phyloP scores from a whole-genome alignment of 2,797 vertebrate species.

The Pseudochirops corinnae region DNA sequence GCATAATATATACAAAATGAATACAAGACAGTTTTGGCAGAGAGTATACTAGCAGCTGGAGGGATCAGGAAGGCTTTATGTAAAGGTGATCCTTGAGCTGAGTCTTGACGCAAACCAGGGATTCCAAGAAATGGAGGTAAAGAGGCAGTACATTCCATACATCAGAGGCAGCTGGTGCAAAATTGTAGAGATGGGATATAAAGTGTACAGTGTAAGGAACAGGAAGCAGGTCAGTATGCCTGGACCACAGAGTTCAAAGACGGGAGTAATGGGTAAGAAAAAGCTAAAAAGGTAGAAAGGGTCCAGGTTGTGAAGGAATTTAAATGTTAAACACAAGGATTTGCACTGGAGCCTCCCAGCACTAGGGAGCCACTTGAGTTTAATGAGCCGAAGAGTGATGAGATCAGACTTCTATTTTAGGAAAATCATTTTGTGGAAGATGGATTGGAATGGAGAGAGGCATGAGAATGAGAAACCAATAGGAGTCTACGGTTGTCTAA shows the following conservation, averaged over 20 bases:
- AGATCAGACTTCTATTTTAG: background rate
- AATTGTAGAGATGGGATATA: background rate
- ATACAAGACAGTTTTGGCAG: background rate
- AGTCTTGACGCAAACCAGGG: background rate
- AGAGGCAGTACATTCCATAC: background rate
- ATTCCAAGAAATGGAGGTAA: background rate
- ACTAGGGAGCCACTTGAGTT: background rate
- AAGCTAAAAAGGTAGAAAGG: background rate
- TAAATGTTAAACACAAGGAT: background rate
- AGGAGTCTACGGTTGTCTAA: background rate
- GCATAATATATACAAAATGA: background rate
- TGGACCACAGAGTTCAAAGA: background rate
- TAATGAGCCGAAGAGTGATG: background rate
- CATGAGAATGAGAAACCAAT: background rate
- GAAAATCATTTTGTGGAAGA: background rate
- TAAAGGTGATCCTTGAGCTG: background rate
- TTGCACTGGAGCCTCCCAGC: background rate
- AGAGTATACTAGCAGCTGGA: background rate
- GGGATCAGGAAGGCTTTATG: background rate
- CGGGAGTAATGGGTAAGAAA: background rate
- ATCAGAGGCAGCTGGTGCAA: background rate
- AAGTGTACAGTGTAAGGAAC: background rate
- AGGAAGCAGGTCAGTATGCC: background rate
- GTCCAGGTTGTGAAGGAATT: background rate
- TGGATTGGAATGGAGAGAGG: background rate